Conservation (phyloP, 2,113 vertebrate genomes). For the Felis catus region F.catus_Fca126_mat1.0 CM031424.1:83263001-83263500, state of each 20-base stretch:
- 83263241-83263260: slow-evolving; percentile 62
- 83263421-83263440: fast-evolving
- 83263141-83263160: slow-evolving; percentile 86
- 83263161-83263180: slow-evolving; percentile 82
- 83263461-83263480: background rate
- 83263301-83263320: no score
- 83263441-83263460: background rate
- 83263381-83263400: background rate
- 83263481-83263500: background rate
- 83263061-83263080: slow-evolving; percentile 56
- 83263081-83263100: slow-evolving; percentile 78
- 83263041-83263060: slow-evolving; percentile 34
- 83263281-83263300: background rate
- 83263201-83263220: slow-evolving; percentile 74
- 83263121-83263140: slow-evolving; percentile 82
- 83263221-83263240: slow-evolving; percentile 77
- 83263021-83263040: slow-evolving; percentile 29
- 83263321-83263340: background rate
- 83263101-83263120: slow-evolving; percentile 54
- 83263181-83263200: slow-evolving; percentile 86
- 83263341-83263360: fast-evolving
- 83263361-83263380: background rate
- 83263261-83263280: background rate
- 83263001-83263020: background rate
- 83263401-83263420: background rate